These are phyloP conservation scores for Stichopus horrens DNA, from an alignment of 53 echinoderm and acorn worm genomes.

Conservation along the genomic window DNA sequence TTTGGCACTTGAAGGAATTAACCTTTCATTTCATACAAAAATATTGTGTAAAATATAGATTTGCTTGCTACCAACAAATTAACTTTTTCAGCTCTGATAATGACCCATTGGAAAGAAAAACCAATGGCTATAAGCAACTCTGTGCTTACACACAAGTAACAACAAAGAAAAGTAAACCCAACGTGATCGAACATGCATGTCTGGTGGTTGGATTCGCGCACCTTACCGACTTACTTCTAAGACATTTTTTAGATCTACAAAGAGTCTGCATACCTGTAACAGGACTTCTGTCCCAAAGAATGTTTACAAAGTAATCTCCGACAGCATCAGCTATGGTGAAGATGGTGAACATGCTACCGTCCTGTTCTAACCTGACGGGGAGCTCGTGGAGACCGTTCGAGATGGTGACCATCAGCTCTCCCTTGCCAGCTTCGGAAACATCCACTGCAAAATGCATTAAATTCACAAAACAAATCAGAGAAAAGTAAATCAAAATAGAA, in stretches of 20 bases:
- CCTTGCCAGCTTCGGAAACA: constrained; percentile 87
- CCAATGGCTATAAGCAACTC: neutral
- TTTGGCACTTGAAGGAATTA: no score
- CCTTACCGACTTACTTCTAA: no score
- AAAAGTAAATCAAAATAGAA: neutral
- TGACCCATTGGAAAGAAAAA: neutral
- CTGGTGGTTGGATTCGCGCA: no score
- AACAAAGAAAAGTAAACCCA: neutral
- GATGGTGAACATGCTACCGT: constrained; percentile 73
- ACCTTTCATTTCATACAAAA: no score
- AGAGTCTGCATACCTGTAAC: constrained; percentile 68
- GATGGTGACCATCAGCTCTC: constrained; percentile 78
- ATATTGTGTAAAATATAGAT: no score
- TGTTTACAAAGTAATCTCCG: constrained; percentile 74
- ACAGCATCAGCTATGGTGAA: constrained; percentile 83
- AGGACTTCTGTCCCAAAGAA: constrained; percentile 78
- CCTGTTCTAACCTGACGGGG: constrained; percentile 75
- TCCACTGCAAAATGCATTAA: constrained; percentile 61
- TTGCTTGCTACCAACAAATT: no score
- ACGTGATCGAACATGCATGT: neutral
- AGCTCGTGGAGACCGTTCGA: constrained; percentile 68
- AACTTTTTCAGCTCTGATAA: no score
- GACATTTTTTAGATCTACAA: no score
- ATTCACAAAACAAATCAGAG: neutral
- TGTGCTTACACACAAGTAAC: neutral